A percentile compares a stretch with the other conserved stretches of the same genome.
These are phyloP conservation scores for Drosophila erecta DNA, from an alignment of 1,140 invertebrate species.

Conservation along the genomic window DNA sequence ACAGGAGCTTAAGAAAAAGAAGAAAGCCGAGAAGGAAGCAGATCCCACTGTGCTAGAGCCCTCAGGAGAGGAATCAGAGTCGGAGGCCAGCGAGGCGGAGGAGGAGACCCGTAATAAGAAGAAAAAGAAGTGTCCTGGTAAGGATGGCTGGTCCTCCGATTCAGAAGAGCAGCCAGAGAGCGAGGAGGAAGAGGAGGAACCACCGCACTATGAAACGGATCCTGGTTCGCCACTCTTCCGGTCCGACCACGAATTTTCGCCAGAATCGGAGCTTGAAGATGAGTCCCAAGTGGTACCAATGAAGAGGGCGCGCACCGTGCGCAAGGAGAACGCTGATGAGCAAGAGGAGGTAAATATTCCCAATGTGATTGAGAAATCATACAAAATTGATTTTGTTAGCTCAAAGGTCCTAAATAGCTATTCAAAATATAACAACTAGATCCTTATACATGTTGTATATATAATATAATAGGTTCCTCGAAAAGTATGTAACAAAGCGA, in stretches of 20 bases:
- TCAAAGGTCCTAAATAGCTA: too few species aligned
- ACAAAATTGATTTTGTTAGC: too few species aligned
- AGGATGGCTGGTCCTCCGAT: constrained; percentile 90
- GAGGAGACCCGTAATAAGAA: constrained; percentile 84
- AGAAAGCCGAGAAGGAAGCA: constrained; percentile 84
- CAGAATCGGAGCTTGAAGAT: constrained; percentile 88
- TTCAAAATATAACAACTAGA: too few species aligned
- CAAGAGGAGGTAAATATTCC: constrained; percentile 43
- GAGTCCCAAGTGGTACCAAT: constrained; percentile 87
- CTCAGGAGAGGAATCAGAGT: constrained; percentile 84
- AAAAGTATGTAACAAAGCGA: too few species aligned
- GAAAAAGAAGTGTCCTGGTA: constrained; percentile 87
- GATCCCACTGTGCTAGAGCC: constrained; percentile 82
- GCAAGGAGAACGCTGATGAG: constrained; percentile 86
- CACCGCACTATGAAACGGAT: constrained; percentile 86
- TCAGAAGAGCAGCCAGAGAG: constrained; percentile 87
- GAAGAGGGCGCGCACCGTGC: constrained; percentile 89
- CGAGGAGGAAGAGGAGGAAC: constrained; percentile 87
- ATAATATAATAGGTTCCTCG: too few species aligned
- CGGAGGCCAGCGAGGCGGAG: constrained; percentile 85
- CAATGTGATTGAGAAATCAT: too few species aligned
- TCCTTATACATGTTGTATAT: too few species aligned
- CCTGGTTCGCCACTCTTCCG: constrained; percentile 89
- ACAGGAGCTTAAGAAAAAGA: constrained; percentile 88
- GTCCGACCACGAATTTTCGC: constrained; percentile 96